Base-by-base conservation (phyloP, 2,888 invertebrate species). In the Eilema griseolum region DNA sequence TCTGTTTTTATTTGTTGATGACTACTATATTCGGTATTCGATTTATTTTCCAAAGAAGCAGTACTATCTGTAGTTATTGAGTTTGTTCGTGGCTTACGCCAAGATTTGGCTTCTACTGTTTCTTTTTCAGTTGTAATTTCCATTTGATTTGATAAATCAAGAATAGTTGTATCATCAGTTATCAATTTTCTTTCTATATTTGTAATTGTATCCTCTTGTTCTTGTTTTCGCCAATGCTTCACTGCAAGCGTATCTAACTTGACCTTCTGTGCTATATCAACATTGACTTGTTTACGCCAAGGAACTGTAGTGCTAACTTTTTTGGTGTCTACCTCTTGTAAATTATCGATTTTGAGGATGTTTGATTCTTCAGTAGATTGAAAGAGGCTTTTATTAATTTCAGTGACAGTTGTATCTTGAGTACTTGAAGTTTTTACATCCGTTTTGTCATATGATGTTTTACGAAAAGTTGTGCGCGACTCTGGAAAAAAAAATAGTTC, bases 331-430 rank as follows among this genome's bases (percentile, higher is more conserved):
- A 90, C 75, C 60, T 93, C 89, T 81, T 93, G 87, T 65, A 85
- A 69, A 73, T 88, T 88, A 76, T 92, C 81, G 52, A 94, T 67
- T 79, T 89, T 91, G 56, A 94, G 78, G 67, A 95, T 92, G 76
- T 91, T 94, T 14, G 87, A 88, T 74, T 94, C 94, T 85, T 95
- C 94, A 14, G 93, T 93, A 4, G 90, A 86, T 83, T 93, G 88
- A 78, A 89, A 92, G 67, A 81, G 75, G 23, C 89, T 73, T 77
- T 83, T 89, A 71, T 69, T 79, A 70, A 78, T 88, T 60, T 83
- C 81, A 23, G 79, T 85, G 31, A 76, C 73, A 67, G 85, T 83
- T 11, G 76, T 72, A 62, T 86, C 86, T 77, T 89, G 83, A 46
- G 82, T 69, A 63, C 73, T 83, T 1, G 73, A 69, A 33, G 77